Conservation (phyloP, 2,888 invertebrate species). For the Encarsia formosa region DNA sequence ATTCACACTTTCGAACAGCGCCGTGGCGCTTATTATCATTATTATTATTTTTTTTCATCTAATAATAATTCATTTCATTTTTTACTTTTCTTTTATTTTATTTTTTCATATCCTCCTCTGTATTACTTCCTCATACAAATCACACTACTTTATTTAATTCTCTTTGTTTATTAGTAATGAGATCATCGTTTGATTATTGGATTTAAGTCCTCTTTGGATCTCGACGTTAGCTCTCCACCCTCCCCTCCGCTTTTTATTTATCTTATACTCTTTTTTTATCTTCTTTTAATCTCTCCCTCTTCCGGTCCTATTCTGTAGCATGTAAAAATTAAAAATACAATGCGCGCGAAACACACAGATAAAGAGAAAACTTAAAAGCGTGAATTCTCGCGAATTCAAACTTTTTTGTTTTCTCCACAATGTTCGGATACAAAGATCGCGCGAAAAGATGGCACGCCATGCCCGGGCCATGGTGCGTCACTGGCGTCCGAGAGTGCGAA, state of each 20-base stretch:
- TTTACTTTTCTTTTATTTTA: slow-evolving; percentile 2
- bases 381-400: too few relatives aligned
- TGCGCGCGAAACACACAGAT: not conserved
- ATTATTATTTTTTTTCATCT: slow-evolving; percentile 4
- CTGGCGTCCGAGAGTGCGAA: slow-evolving; percentile 8
- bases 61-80: too few relatives aligned
- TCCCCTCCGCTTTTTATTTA: not conserved
- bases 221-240: slow-evolving; percentile 39
- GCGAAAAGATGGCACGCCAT: slow-evolving; percentile 23
- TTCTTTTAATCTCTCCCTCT: not conserved
- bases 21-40: slow-evolving; percentile 9
- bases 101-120: slow-evolving; percentile 20
- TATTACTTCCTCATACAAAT: slow-evolving; percentile 30
- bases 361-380: not conserved
- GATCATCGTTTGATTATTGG: slow-evolving; percentile 52
- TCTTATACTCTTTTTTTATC: not conserved
- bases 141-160: slow-evolving; percentile 45
- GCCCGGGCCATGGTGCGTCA: slow-evolving; percentile 7
- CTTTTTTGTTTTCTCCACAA: too few relatives aligned
- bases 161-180: slow-evolving; percentile 51
- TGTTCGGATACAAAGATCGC: slow-evolving; percentile 13
- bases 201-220: slow-evolving; percentile 52
- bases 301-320: not conserved
- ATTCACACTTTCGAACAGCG: slow-evolving; percentile 17
- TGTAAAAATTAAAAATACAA: too few relatives aligned